phyloP scores from a whole-genome alignment of 2,113 vertebrate genomes.

The Kryptolebias marmoratus region DNA sequence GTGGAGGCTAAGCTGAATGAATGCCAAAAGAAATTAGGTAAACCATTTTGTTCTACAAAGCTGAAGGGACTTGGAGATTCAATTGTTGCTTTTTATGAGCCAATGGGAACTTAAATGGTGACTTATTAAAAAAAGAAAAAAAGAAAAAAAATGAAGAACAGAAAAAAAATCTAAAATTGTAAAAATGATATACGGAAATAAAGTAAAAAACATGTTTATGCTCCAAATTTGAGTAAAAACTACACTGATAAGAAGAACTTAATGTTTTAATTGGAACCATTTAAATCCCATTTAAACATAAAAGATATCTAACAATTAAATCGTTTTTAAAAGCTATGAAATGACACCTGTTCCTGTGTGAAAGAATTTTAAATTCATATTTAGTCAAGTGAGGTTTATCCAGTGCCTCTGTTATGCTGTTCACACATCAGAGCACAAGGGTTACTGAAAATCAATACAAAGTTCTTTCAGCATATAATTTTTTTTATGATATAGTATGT shows the following conservation, averaged over 20 bases:
- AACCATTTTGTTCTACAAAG: constrained; percentile 47
- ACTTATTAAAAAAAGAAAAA: neutral
- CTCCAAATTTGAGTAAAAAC: neutral
- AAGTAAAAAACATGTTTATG: neutral
- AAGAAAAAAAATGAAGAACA: neutral
- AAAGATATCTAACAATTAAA: too few relatives aligned
- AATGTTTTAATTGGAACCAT: neutral
- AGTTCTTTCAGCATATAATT: too few relatives aligned
- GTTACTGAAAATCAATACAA: too few relatives aligned
- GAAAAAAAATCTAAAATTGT: neutral
- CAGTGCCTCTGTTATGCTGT: too few relatives aligned
- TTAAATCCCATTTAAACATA: neutral
- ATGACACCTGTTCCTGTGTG: too few relatives aligned
- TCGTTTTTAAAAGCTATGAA: neutral
- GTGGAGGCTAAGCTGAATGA: constrained; percentile 47
- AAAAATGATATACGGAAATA: too few relatives aligned
- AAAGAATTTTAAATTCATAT: too few relatives aligned
- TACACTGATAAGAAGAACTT: neutral
- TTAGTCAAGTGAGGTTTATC: too few relatives aligned
- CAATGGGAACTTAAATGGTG: constrained; percentile 15
- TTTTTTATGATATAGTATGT: too few relatives aligned
- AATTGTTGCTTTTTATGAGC: constrained; percentile 53
- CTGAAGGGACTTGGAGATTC: constrained; percentile 33
- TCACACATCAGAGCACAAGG: too few relatives aligned
- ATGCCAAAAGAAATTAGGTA: constrained; percentile 63